Conservation (phyloP, 2,888 invertebrate species). For the Phrixothrix hirtus region DNA sequence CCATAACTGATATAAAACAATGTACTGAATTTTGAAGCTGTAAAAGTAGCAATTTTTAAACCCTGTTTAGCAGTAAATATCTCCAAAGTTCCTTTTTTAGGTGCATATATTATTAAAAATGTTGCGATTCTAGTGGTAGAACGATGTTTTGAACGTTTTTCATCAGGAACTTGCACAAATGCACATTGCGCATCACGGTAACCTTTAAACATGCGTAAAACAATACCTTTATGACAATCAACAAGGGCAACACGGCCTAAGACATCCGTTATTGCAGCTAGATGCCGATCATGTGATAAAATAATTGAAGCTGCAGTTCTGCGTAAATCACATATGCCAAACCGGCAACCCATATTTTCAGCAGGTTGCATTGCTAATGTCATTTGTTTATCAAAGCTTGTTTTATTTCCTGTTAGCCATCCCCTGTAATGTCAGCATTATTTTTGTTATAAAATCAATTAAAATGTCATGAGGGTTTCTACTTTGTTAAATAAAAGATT, state of each 20-base stretch:
- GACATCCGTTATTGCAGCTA: constrained; percentile 83
- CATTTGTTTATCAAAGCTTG: constrained; percentile 51
- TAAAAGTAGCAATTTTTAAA: constrained; percentile 86
- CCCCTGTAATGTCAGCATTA: constrained; percentile 52
- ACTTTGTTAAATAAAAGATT: no score
- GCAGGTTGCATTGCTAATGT: constrained; percentile 62
- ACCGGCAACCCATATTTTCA: constrained; percentile 76
- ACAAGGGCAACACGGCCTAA: constrained; percentile 86
- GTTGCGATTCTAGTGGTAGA: constrained; percentile 62
- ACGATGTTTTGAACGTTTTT: constrained; percentile 51
- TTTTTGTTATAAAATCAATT: no score
- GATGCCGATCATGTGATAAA: constrained; percentile 76
- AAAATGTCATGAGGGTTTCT: no score
- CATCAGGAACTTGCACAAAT: constrained; percentile 83
- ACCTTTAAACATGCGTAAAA: constrained; percentile 90
- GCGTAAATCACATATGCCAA: constrained; percentile 78
- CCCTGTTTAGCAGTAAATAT: constrained; percentile 92
- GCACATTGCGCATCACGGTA: constrained; percentile 95
- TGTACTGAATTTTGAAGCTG: constrained; percentile 82
- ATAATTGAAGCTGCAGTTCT: constrained; percentile 76
- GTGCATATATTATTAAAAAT: constrained; percentile 91
- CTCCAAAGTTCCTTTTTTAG: constrained; percentile 89
- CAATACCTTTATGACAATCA: constrained; percentile 78
- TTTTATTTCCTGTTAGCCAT: constrained; percentile 63
- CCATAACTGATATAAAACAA: constrained; percentile 81